Evolutionary conservation across 1,140 invertebrate genomes (phyloP).

Genomic region (Drosophila equinoxialis): DNA sequence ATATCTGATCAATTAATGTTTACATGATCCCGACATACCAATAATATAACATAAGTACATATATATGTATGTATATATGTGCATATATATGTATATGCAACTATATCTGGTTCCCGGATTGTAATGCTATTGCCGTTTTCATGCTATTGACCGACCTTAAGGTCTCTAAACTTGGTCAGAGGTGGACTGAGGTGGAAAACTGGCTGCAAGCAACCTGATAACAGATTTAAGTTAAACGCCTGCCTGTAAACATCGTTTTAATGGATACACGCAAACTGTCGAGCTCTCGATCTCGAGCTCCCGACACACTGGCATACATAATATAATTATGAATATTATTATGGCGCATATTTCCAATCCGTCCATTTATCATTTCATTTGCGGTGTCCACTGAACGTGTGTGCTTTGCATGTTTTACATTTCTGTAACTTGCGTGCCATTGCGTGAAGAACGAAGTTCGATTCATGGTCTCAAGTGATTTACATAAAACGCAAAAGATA

Average conservation of each 20-base stretch:
- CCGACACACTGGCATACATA: background rate
- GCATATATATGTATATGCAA: background rate
- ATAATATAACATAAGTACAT: conserved; percentile 25
- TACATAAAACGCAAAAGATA: conserved; percentile 40
- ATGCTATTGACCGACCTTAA: conserved; percentile 52
- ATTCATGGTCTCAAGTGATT: conserved; percentile 34
- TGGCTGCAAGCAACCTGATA: conserved; percentile 40
- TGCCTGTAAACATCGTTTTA: conserved; percentile 37
- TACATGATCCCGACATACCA: conserved; percentile 52
- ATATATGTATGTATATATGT: conserved; percentile 11
- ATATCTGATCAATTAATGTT: conserved; percentile 68
- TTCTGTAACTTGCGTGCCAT: conserved; percentile 44
- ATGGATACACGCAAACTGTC: conserved; percentile 32
- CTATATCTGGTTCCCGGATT: conserved; percentile 3
- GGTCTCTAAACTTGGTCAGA: conserved; percentile 4
- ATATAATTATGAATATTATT: conserved; percentile 37
- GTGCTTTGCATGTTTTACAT: conserved; percentile 55
- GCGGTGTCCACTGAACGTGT: conserved; percentile 30
- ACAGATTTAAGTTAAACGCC: conserved; percentile 23
- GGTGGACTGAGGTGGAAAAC: background rate
- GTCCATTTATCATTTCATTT: conserved; percentile 55
- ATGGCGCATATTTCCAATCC: conserved; percentile 50
- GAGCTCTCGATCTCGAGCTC: no score
- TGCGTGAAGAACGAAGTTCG: conserved; percentile 37
- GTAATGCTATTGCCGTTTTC: conserved; percentile 9